Conservation (phyloP, 2,113 vertebrate genomes). For the Plecotus auritus region DNA sequence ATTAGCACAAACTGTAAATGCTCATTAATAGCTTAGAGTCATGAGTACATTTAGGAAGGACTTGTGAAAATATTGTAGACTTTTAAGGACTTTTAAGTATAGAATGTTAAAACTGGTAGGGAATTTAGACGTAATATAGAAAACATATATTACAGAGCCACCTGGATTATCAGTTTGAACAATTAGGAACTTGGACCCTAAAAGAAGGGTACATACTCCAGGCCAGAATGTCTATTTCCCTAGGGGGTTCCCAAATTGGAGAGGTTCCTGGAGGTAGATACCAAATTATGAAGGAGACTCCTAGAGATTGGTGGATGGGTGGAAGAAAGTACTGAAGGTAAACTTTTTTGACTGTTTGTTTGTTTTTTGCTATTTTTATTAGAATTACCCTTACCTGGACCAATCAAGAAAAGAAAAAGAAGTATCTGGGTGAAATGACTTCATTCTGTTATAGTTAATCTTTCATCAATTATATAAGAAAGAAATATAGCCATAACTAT, state of each 20-base stretch:
- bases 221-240: background rate
- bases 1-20: background rate
- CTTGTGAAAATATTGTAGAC: background rate
- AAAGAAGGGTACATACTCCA: background rate
- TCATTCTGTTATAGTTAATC: background rate
- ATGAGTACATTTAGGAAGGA: background rate
- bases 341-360: background rate
- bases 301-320: background rate
- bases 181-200: background rate
- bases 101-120: background rate
- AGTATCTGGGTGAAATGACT: background rate
- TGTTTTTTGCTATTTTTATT: slow-evolving; percentile 10
- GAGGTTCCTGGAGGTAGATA: background rate
- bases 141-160: background rate
- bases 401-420: background rate
- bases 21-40: background rate
- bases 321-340: background rate
- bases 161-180: background rate
- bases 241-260: background rate
- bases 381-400: background rate
- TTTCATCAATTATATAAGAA: background rate
- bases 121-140: background rate
- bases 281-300: background rate
- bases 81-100: background rate
- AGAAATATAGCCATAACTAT: background rate